Evolutionary conservation across 2,797 vertebrate species (phyloP), one percentile per base, ranked within the genome.

Genomic region (Sebastes paucispinis): DNA sequence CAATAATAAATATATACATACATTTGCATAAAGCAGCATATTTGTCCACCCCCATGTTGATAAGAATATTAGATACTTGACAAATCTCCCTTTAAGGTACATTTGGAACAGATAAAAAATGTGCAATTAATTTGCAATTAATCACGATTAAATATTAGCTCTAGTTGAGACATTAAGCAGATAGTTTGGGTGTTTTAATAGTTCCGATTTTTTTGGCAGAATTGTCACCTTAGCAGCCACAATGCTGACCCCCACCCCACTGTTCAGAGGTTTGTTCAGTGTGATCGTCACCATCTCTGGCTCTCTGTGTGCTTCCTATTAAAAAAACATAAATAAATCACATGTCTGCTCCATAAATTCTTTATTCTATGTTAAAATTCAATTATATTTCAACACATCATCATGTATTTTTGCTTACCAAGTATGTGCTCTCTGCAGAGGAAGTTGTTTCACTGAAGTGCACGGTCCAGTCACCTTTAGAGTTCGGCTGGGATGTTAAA

Each of bases 221-320:
- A 50, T 1, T 9, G 16, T 91, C 93, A 99, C 98, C 97, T 97
- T 99, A 3, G 97, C 98, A 34, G 98, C 97, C n/a, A 99, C 97
- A 1, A 99, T 99, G 93, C 98, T 98, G 60, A 98, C 91, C 29
- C 97, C 97, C 97, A 98, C 97, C 64, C 97, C 97, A 8, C 97
- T 96, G 77, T 98, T 97, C 66, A 94, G 81, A 78, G 94, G 93
- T 82, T 99, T 99, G 71, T 96, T 97, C 7, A 99, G 89, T 6
- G 95, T 97, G 84, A 98, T 94, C 7, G 93, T 96, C 90, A 97
- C 95, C 69, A 96, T 85, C 69, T 98, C 96, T 58, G 97, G 97
- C 84, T 97, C 96, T 34, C 76, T 81, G 3, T 73, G 63, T 4
- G 34, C 63, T 57, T 65, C 71, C 92, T 93, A 4, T 52, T 63